A percentile compares a stretch with the other conserved stretches of the same genome.
Evolutionary conservation across 2,797 vertebrate genomes (phyloP).

Genomic region (Danio jaintianensis): DNA sequence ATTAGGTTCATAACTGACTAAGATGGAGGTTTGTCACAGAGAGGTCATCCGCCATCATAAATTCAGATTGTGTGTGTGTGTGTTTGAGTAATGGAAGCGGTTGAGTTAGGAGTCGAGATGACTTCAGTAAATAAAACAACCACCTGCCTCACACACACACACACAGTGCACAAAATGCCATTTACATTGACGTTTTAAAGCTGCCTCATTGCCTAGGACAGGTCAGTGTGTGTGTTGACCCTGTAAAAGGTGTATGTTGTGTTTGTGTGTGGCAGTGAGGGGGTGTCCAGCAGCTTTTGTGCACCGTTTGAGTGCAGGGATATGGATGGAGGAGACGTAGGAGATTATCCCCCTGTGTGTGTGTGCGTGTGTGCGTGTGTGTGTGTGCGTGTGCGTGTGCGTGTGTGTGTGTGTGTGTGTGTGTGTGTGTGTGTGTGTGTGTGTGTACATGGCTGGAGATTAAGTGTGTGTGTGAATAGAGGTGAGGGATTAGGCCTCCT

Average conservation of each 20-base stretch:
- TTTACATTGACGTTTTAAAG: background rate
- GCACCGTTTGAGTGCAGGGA: slow-evolving; percentile 74
- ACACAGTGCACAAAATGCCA: background rate
- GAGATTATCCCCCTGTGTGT: slow-evolving; percentile 65
- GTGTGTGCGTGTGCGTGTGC: slow-evolving; percentile 80
- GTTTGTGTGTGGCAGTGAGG: slow-evolving; percentile 65
- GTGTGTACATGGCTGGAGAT: slow-evolving; percentile 82
- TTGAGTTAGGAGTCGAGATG: slow-evolving; percentile 91
- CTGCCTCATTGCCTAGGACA: slow-evolving; percentile 3
- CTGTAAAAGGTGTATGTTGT: slow-evolving; percentile 71
- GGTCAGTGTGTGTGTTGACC: slow-evolving; percentile 46
- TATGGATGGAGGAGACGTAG: slow-evolving; percentile 51
- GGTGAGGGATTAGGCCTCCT: slow-evolving; percentile 89
- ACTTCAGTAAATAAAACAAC: slow-evolving; percentile 89
- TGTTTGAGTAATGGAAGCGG: slow-evolving; percentile 83
- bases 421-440: slow-evolving; percentile 62
- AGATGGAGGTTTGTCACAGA: slow-evolving; percentile 92
- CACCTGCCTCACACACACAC: slow-evolving; percentile 27
- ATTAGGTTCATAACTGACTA: slow-evolving; percentile 83
- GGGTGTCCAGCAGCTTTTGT: slow-evolving; percentile 76
- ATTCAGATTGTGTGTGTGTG: slow-evolving; percentile 83
- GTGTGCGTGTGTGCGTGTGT: slow-evolving; percentile 70
- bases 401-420: slow-evolving; percentile 84
- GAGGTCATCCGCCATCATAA: slow-evolving; percentile 96
- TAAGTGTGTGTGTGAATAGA: slow-evolving; percentile 96